These are phyloP conservation scores for Scaptomyza caliginosa DNA, from an alignment of 2,888 invertebrate genomes.

Conservation along the genomic window DNA sequence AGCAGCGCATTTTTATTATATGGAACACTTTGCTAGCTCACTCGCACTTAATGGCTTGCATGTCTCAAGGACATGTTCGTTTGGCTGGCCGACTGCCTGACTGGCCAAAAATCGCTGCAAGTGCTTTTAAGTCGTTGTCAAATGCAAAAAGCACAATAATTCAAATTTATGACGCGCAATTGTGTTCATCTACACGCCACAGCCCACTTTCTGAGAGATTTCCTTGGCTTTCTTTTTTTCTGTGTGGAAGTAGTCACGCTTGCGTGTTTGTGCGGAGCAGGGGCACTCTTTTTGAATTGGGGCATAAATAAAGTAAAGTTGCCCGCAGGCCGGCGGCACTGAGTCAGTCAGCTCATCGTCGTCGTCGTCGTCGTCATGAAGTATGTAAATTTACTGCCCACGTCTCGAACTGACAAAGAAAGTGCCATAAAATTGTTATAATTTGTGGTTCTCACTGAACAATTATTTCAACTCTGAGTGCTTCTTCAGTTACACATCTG, in stretches of 20 bases:
- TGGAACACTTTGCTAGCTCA: slow-evolving; percentile 6
- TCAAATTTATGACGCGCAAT: slow-evolving; percentile 79
- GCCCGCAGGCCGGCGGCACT: slow-evolving; percentile 53
- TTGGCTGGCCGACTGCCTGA: slow-evolving; percentile 55
- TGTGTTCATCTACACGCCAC: slow-evolving; percentile 75
- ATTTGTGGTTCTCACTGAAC: slow-evolving; percentile 71
- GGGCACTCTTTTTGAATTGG: slow-evolving; percentile 47
- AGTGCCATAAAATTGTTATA: slow-evolving; percentile 72
- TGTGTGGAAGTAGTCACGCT: background rate
- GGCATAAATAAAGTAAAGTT: slow-evolving; percentile 72
- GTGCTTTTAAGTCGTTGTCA: slow-evolving; percentile 79
- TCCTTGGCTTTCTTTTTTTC: slow-evolving; percentile 9
- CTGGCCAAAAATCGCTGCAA: slow-evolving; percentile 77
- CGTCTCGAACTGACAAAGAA: slow-evolving; percentile 56
- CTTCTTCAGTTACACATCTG: slow-evolving; percentile 33
- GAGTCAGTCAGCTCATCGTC: slow-evolving; percentile 20
- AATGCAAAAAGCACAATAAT: slow-evolving; percentile 79
- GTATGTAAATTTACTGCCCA: slow-evolving; percentile 73
- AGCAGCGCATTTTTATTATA: slow-evolving; percentile 55
- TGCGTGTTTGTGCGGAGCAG: background rate
- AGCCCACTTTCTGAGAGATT: slow-evolving; percentile 47
- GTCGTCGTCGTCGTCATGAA: slow-evolving; percentile 51
- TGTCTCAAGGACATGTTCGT: slow-evolving; percentile 76
- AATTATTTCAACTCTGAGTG: slow-evolving; percentile 55
- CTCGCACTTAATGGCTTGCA: slow-evolving; percentile 8